Conservation (phyloP, 1,140 invertebrate genomes). For the Liolophura sinensis region DNA sequence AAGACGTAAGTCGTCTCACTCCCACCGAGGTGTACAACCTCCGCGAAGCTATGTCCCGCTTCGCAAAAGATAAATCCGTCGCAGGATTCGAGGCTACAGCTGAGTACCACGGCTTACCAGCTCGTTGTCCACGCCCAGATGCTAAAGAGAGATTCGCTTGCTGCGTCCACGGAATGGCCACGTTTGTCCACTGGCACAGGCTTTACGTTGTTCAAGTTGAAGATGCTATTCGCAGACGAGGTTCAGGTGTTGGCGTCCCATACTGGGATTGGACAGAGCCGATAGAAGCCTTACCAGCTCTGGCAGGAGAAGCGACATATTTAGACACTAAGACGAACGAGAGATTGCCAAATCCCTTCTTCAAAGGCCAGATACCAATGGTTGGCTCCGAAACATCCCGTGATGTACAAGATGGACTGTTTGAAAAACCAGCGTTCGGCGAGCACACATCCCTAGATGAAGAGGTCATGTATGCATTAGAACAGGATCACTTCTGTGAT, state of each 20-base stretch:
- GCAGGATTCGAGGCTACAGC: slow-evolving; percentile 28
- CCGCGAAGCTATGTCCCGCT: slow-evolving; percentile 15
- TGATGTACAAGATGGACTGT: background rate
- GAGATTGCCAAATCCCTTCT: slow-evolving; percentile 20
- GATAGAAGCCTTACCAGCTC: slow-evolving; percentile 12
- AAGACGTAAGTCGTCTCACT: slow-evolving; percentile 19
- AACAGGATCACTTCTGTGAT: slow-evolving; percentile 23
- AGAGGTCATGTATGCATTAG: slow-evolving; percentile 19
- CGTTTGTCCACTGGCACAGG: slow-evolving; percentile 32
- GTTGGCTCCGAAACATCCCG: background rate
- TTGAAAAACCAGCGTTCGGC: slow-evolving; percentile 11
- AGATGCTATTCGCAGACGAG: slow-evolving; percentile 18
- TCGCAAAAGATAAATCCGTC: slow-evolving; percentile 24
- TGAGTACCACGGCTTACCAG: slow-evolving; percentile 27
- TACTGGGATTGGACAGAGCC: slow-evolving; percentile 32
- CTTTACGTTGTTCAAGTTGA: slow-evolving; percentile 24
- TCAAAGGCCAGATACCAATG: background rate
- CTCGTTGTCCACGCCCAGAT: slow-evolving; percentile 18
- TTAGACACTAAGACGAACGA: slow-evolving; percentile 13
- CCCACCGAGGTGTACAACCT: slow-evolving; percentile 17
- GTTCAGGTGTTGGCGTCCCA: slow-evolving; percentile 22
- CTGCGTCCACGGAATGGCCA: slow-evolving; percentile 25
- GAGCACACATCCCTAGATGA: slow-evolving; percentile 20
- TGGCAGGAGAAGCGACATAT: slow-evolving; percentile 14
- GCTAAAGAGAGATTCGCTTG: slow-evolving; percentile 22